Evolutionary conservation across 2,888 invertebrate genomes (phyloP), one percentile per base, ranked within the genome.

Genomic region (Poecilus cupreus): DNA sequence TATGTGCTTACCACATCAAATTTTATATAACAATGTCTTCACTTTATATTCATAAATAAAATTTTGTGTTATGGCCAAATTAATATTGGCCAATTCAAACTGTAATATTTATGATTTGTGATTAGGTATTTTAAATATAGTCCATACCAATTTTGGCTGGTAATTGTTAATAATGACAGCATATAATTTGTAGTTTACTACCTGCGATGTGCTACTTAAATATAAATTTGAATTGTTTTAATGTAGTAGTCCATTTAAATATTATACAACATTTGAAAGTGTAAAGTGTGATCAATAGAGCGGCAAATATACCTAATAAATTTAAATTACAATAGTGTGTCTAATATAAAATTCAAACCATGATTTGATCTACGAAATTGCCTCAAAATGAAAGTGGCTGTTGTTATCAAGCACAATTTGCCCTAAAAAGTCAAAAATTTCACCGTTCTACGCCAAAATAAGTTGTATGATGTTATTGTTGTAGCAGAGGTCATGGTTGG

Each of bases 181-280:
- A n/a, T n/a, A n/a, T n/a, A n/a, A n/a, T n/a, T n/a, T n/a, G n/a
- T 13, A 51, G 5, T 18, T 51, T 51, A 46, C n/a, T 46, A 46
- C 46, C 46, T 46, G 3, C 10, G 51, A 37, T 68, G 64, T 68
- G 64, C 64, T 37, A 68, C 64, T 68, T 68, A 32, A 32, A 11
- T 13, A 26, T 68, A 16, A 18, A 68, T 68, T 68, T 68, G 26
- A 60, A 60, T 68, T 32, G 5, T 68, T 68, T n/a, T n/a, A n/a
- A n/a, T n/a, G n/a, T n/a, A 68, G 11, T 32, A 68, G 10, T 18
- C 11, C 64, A 32, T 68, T 68, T 68, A 68, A 68, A 68, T 68
- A 37, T 68, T 68, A 68, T 68, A 68, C 37, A 68, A 68, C 18
- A 39, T 68, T 37, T 68, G 64, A 68, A 68, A 68, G 64, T 68